Evolutionary conservation across 2,113 vertebrate genomes (phyloP), one percentile per base, ranked within the genome.

Genomic region (Cyprinodon brontotheroides): DNA sequence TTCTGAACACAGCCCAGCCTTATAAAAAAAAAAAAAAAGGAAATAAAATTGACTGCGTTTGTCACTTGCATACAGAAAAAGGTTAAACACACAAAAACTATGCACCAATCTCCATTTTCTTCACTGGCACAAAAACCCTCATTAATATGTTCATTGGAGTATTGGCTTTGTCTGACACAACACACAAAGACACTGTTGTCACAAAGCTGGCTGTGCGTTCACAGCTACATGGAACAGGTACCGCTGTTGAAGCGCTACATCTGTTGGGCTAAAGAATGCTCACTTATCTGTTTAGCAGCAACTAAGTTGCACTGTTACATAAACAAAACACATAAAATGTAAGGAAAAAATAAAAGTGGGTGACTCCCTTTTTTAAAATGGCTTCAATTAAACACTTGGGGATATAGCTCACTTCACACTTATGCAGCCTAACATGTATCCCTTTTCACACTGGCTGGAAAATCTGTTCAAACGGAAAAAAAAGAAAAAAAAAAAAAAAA

Each of bases 141-240:
- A 90, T 91, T 83, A 89, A 89, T 86, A 86, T 82, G 84, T 87
- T 86, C 72, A 84, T 83, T 79, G 1, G 53, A 77, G 70, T 79
- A 85, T 85, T 79, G 43, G 78, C 77, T n/a, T 88, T 40, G 70
- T 87, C 75, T 89, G 85, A 87, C 77, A 73, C 72, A 68, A 70
- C 14, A 4, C 80, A 86, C 74, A 88, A 84, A 88, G 77, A 66
- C 63, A 4, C 22, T 12, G 65, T 62, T 67, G 73, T 73, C 64
- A 40, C 71, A n/a, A n/a, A n/a, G 43, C 77, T 69, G 72, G 67
- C 65, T 82, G 74, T 69, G n/a, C 15, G 4, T 71, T 74, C 9
- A 17, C 60, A 38, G 81, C 37, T 20, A 65, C 10, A 50, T 4
- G 14, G 79, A 62, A 70, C 74, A 86, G 72, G 72, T 65, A 73